Evolutionary conservation across 2,888 invertebrate genomes (phyloP), one percentile per base, ranked within the genome.

Genomic region (Scaptomyza caliginosa): DNA sequence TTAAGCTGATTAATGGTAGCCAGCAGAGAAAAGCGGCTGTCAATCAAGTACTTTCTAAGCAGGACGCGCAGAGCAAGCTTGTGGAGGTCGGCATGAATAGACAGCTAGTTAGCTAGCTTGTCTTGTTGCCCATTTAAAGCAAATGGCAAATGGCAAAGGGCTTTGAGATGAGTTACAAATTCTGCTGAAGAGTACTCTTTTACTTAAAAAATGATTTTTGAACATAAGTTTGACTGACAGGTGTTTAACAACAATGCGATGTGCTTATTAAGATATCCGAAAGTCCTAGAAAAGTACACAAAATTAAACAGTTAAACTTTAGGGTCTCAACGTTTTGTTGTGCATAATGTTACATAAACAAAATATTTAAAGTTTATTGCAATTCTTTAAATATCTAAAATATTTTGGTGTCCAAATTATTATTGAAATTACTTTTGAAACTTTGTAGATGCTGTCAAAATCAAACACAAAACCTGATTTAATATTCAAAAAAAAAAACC

Each of bases 1-100:
- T 77, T 77, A 77, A 75, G 77, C 77, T 77, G 77, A 77, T 77
- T 77, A 77, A 77, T 77, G 77, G 73, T 69, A 65, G 72, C 74
- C 77, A 73, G 59, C 65, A 70, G 64, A 52, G 54, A 66, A 34
- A 60, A 70, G 70, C 69, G 77, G 59, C 77, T 77, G 77, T 77
- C 77, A 77, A 77, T 77, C 77, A 77, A 77, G 64, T 45, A 60
- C 64, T 64, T 58, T 19, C 49, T 6, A 32, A 32, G 32, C 5
- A 73, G 66, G 59, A 68, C 58, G 4, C 1, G 17, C 24, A 5
- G 3, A n/a, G 10, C 0, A 10, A 11, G 23, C 32, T 32, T 7
- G 32, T 32, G 19, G 6, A 19, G 54, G 36, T 49, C 42, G 52
- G 55, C 10, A 21, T 16, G 59, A 63, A 68, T 58, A 74, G 77